Conservation (phyloP, 2,113 vertebrate species). For the Cromileptes altivelis region DNA sequence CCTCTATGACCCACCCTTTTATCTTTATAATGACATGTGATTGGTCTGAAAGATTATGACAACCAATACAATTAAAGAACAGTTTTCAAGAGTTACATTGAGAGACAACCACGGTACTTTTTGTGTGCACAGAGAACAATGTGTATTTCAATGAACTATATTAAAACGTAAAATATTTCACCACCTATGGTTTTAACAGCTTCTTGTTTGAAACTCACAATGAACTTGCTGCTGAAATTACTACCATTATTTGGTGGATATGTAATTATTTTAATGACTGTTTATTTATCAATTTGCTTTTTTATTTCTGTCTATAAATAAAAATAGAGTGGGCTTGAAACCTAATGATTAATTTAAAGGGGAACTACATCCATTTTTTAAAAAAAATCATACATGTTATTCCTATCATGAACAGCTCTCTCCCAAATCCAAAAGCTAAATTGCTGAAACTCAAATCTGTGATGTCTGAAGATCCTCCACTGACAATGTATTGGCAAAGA, state of each 20-base stretch:
- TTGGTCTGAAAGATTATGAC: not conserved
- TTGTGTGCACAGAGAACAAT: not conserved
- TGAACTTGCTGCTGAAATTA: not conserved
- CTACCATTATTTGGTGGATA: not conserved
- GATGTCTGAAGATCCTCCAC: no score
- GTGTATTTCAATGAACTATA: not conserved
- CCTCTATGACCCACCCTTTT: not conserved
- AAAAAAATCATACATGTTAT: no score
- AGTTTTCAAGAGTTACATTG: not conserved
- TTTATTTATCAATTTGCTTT: not conserved
- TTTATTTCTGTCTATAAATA: not conserved
- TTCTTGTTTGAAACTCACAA: not conserved
- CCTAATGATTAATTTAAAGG: no score
- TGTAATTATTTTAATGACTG: not conserved
- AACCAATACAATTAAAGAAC: not conserved
- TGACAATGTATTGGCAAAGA: no score
- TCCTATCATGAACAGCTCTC: no score
- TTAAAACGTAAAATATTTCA: not conserved
- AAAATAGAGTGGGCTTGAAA: no score
- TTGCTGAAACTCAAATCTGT: no score
- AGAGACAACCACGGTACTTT: not conserved
- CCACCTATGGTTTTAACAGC: not conserved
- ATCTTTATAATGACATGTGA: not conserved
- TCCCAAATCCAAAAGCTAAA: no score
- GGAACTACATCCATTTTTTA: no score